phyloP scores from a whole-genome alignment of 2,888 invertebrate genomes.

The Unio pictorum region DNA sequence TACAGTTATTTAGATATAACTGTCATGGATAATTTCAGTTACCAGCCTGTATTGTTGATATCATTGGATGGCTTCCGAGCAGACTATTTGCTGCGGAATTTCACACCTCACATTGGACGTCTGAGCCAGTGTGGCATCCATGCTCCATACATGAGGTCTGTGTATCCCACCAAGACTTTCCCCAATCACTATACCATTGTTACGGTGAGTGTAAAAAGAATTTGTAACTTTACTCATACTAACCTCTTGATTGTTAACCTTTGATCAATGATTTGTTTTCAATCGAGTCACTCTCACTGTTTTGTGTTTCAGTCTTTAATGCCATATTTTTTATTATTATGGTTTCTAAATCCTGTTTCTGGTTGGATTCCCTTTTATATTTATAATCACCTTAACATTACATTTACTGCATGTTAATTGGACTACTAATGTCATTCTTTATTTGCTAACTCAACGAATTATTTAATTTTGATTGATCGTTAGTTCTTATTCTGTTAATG shows the following conservation, averaged over 20 bases:
- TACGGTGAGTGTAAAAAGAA: slow-evolving; percentile 48
- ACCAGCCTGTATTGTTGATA: slow-evolving; percentile 54
- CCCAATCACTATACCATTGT: slow-evolving; percentile 66
- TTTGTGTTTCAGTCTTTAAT: neutral
- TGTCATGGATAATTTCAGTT: slow-evolving; percentile 23
- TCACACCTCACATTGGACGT: slow-evolving; percentile 52
- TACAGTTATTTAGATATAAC: too few species aligned
- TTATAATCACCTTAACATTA: too few species aligned
- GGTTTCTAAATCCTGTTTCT: too few species aligned
- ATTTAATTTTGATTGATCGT: too few species aligned
- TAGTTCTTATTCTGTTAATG: too few species aligned
- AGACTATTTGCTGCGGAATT: slow-evolving; percentile 56
- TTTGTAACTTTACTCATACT: neutral
- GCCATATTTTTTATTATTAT: neutral
- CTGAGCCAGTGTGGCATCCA: slow-evolving; percentile 57
- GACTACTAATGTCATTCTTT: too few species aligned
- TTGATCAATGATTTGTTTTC: neutral
- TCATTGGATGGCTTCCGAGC: slow-evolving; percentile 64
- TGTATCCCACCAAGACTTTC: slow-evolving; percentile 64
- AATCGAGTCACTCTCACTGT: neutral
- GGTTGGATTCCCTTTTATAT: too few species aligned
- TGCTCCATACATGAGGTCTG: slow-evolving; percentile 58
- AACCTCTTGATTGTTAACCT: too few species aligned
- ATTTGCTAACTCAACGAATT: too few species aligned
- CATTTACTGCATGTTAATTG: too few species aligned